A percentile compares a stretch with the other conserved stretches of the same genome.
phyloP scores from a whole-genome alignment of 2,797 vertebrate species.

The Coracias cyanogaster region DNA sequence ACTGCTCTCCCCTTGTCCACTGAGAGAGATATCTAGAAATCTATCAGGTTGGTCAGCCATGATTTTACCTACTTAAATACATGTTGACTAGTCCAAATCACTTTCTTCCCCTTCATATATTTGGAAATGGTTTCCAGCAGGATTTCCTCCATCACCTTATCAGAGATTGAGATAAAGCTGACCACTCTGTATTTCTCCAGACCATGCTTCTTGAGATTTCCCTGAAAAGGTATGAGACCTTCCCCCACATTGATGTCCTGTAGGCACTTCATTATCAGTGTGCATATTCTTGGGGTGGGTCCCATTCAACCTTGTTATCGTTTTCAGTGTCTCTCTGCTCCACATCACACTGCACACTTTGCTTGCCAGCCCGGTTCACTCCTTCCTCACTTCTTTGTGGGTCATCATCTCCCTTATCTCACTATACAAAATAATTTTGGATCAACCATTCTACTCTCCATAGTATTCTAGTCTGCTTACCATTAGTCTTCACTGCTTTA shows the following conservation, averaged over 20 bases:
- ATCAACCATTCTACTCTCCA: neutral
- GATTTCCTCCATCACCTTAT: neutral
- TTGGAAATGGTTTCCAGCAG: neutral
- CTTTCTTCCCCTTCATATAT: neutral
- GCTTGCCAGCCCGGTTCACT: rapidly evolving
- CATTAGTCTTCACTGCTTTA: neutral
- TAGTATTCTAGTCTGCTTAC: neutral
- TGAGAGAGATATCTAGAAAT: neutral
- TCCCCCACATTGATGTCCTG: neutral
- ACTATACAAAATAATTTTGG: neutral
- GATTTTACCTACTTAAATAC: neutral
- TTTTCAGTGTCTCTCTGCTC: neutral
- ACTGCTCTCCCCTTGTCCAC: neutral
- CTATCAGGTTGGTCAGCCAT: too few relatives aligned
- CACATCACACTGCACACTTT: neutral
- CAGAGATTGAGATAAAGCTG: neutral
- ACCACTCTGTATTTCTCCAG: neutral
- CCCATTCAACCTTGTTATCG: neutral
- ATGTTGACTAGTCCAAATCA: neutral
- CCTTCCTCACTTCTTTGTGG: neutral
- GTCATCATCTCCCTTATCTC: neutral
- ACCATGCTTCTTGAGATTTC: neutral
- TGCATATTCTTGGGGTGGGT: rapidly evolving
- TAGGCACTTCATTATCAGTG: neutral
- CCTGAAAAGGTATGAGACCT: too few relatives aligned